Evolutionary conservation across 2,888 invertebrate species (phyloP).

Genomic region (Ormyrus rosae): DNA sequence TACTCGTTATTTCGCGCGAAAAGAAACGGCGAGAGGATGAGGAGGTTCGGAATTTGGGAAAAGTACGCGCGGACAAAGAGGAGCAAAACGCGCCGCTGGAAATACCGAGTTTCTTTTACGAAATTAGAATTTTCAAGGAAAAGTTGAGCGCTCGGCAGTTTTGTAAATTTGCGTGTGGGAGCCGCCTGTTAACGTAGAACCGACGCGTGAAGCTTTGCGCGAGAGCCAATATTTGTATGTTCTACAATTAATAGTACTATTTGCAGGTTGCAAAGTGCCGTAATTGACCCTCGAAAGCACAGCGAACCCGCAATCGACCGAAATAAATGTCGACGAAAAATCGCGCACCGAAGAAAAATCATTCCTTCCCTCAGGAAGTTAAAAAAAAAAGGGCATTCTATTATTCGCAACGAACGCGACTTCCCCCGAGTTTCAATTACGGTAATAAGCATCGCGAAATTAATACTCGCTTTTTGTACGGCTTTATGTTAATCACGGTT

Average conservation of each 20-base stretch:
- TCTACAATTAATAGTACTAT: too few species aligned
- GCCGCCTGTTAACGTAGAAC: too few species aligned
- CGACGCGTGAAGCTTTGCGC: too few species aligned
- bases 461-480: conserved; percentile 17
- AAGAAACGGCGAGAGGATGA: conserved; percentile 35
- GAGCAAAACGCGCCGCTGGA: background rate
- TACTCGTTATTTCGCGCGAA: conserved; percentile 45
- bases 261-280: too few species aligned
- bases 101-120: background rate
- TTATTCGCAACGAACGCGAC: conserved; percentile 18
- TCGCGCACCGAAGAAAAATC: background rate
- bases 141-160: too few species aligned
- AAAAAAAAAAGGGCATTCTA: background rate
- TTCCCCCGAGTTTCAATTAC: conserved; percentile 22
- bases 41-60: conserved; percentile 7
- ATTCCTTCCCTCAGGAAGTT: background rate
- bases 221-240: too few species aligned
- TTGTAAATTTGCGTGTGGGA: too few species aligned
- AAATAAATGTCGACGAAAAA: background rate
- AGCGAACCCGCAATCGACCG: too few species aligned
- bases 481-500: conserved; percentile 18
- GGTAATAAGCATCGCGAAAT: conserved; percentile 31
- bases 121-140: too few species aligned
- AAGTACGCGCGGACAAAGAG: conserved; percentile 4
- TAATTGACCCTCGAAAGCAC: too few species aligned